Conservation (phyloP, 2,797 vertebrate genomes). For the Sebastes dallii region DNA sequence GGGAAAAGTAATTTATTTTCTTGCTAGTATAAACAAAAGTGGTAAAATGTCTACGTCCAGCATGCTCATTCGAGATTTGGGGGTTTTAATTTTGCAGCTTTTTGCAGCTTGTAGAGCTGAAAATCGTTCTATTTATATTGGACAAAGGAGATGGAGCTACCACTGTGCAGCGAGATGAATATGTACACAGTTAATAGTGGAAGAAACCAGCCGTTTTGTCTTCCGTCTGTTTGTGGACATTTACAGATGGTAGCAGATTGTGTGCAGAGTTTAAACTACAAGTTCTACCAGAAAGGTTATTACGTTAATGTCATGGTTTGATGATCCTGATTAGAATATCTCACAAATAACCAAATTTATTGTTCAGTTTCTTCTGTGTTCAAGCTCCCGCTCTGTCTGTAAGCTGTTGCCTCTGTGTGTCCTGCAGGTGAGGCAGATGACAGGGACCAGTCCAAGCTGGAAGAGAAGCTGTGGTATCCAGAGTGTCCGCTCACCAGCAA, state of each 20-base stretch:
- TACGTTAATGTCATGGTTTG: neutral
- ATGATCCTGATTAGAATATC: neutral
- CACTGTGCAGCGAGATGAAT: neutral
- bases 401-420: slow-evolving; percentile 10
- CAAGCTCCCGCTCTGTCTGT: neutral
- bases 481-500: slow-evolving; percentile 95
- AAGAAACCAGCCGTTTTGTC: neutral
- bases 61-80: neutral
- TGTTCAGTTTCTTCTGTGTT: neutral
- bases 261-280: neutral
- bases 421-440: slow-evolving; percentile 90
- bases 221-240: neutral
- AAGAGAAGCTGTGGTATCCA: slow-evolving; percentile 98
- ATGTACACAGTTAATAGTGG: neutral
- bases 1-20: neutral
- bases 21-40: neutral
- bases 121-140: neutral
- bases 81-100: neutral
- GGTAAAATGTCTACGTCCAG: neutral
- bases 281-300: neutral
- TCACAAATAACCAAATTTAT: neutral
- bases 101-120: neutral
- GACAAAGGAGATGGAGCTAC: neutral
- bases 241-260: neutral
- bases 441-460: slow-evolving; percentile 95